Evolutionary conservation across 2,113 vertebrate species (phyloP).

Genomic region (Rana temporaria): DNA sequence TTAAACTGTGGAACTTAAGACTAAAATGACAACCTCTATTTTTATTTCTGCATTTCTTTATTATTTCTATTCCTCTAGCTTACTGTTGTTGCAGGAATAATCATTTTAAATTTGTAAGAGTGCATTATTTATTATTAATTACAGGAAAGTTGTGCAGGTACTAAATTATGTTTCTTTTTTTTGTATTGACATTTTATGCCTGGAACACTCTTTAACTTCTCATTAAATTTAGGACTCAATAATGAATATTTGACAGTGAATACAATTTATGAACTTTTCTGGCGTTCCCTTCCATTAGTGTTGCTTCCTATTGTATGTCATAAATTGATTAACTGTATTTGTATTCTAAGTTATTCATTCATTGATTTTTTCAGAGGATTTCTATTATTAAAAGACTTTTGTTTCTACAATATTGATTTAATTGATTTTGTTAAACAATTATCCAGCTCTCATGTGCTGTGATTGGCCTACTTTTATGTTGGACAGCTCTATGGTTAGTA

Average conservation of each 20-base stretch:
- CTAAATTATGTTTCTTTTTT: not conserved
- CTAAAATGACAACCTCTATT: too few species aligned
- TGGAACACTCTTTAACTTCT: constrained; percentile 11
- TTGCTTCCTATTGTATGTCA: constrained; percentile 12
- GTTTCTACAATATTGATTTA: constrained; percentile 20
- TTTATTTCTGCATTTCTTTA: not conserved
- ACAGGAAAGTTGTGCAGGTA: not conserved
- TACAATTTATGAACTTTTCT: constrained; percentile 27
- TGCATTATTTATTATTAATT: not conserved
- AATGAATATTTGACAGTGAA: constrained; percentile 31
- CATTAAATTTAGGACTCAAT: constrained; percentile 9
- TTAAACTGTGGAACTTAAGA: too few species aligned
- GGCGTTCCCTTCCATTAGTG: constrained; percentile 14
- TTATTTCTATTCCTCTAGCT: not conserved
- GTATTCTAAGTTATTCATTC: not conserved
- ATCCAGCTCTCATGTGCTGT: not conserved
- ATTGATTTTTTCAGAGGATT: constrained; percentile 23
- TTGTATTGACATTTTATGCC: not conserved
- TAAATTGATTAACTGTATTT: constrained; percentile 26
- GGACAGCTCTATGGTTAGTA: not conserved
- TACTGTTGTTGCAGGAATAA: not conserved
- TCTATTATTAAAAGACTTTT: constrained; percentile 28
- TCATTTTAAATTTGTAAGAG: not conserved
- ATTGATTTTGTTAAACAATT: constrained; percentile 22
- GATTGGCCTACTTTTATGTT: not conserved